Base-by-base conservation (phyloP, 2,888 invertebrate genomes). In the Auanema freiburgensis region DNA sequence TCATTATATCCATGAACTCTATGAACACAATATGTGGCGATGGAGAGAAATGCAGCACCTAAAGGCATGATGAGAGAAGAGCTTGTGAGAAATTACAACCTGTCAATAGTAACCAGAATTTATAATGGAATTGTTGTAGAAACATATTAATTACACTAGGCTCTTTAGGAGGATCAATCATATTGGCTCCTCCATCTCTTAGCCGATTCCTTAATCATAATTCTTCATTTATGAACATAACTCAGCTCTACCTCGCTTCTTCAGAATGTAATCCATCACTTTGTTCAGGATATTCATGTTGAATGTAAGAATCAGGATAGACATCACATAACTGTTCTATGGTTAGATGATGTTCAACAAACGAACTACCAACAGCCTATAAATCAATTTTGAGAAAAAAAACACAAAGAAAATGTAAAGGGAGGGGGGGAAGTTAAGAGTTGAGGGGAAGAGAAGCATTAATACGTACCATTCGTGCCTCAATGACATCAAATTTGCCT, bases 71-170 rank as follows among this genome's bases (percentile, higher is more conserved):
- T 18, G 3, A 46, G 16, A 46, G 10, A 16, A 46, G 3, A 46
- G 46, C 10, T 5, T 10, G 3, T 6, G 16, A 5, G 10, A 46
- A 10, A 46, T 46, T 16, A 5, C 24, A 21, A 74, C 78, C 77
- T 25, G 78, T 67, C 1, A 82, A 66, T 1, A 81, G 70, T 21
- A 81, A 63, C 81, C 81, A 81, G 57, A 82, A 81, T 63, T 80
- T 80, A 71, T 80, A 78, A 49, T 82, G 76, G 53, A 82, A 81
- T 57, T 81, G 81, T 16, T 65, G 66, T 23, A 75, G 67, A 65
- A 81, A 76, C 53, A 79, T 63, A 44, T 67, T 64, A 42, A 76
- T 53, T 8, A 78, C 52, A 52, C 71, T 76, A 16, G 69, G 64
- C 23, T 78, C 72, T 23, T 66, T 70, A 2, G 78, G 76, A 1